phyloP scores from a whole-genome alignment of 2,888 invertebrate species.

The Phrixothrix hirtus region DNA sequence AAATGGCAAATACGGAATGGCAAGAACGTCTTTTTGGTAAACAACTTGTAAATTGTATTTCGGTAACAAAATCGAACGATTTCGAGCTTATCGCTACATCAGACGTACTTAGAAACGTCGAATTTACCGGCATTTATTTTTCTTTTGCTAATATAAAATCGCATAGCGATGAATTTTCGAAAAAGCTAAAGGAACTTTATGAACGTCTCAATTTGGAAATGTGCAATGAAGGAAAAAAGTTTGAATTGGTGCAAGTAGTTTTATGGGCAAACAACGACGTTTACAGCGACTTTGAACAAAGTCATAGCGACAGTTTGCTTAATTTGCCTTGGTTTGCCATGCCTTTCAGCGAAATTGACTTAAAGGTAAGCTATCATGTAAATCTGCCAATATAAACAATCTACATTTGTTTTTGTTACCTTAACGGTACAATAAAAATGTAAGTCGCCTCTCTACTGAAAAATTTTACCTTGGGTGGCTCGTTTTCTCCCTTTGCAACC shows the following conservation, averaged over 20 bases:
- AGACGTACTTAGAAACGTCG: constrained; percentile 59
- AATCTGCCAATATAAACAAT: no score
- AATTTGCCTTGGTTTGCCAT: constrained; percentile 74
- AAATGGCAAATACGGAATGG: constrained; percentile 50
- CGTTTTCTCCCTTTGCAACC: no score
- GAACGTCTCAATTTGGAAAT: constrained; percentile 51
- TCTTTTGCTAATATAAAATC: constrained; percentile 72
- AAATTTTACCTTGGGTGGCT: no score
- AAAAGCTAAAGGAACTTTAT: constrained; percentile 65
- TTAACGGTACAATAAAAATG: no score
- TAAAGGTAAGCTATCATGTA: constrained; percentile 62
- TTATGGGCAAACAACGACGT: constrained; percentile 70
- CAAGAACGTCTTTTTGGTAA: constrained; percentile 66
- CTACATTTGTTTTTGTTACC: no score
- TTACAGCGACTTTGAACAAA: constrained; percentile 67
- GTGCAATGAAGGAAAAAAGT: constrained; percentile 46
- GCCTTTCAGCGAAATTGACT: constrained; percentile 70
- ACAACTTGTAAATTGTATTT: constrained; percentile 60
- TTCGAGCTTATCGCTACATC: constrained; percentile 57
- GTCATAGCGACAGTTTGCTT: constrained; percentile 64
- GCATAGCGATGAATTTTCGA: constrained; percentile 69
- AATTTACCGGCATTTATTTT: constrained; percentile 69
- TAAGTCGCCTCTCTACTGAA: no score
- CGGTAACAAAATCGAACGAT: constrained; percentile 56
- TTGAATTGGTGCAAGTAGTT: constrained; percentile 71